phyloP scores from a whole-genome alignment of 2,888 invertebrate species.

The Aplocera efformata region DNA sequence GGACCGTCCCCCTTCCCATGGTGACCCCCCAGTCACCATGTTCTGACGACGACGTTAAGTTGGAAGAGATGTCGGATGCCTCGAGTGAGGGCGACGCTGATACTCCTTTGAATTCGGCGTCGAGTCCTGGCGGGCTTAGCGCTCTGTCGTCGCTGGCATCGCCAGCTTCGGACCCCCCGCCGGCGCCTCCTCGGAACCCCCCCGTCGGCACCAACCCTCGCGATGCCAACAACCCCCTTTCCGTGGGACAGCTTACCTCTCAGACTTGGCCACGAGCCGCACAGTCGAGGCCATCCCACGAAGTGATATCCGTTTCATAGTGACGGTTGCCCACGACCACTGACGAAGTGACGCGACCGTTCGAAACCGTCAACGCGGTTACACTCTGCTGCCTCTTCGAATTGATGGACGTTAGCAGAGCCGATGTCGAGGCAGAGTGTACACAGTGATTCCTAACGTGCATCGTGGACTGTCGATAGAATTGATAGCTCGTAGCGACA shows the following conservation, averaged over 20 bases:
- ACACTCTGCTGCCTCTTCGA: conserved; percentile 34
- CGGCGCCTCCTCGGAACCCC: conserved; percentile 83
- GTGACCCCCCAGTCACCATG: conserved; percentile 91
- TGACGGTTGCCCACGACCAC: conserved; percentile 38
- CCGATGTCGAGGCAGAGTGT: conserved; percentile 34
- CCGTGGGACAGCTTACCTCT: conserved; percentile 93
- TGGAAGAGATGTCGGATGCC: conserved; percentile 84
- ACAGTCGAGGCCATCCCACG: conserved; percentile 59
- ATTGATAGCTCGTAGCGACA: conserved; percentile 39
- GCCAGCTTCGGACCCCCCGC: conserved; percentile 86
- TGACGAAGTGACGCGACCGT: conserved; percentile 26
- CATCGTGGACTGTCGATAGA: conserved; percentile 11
- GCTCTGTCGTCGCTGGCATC: conserved; percentile 84
- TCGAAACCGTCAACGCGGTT: conserved; percentile 18
- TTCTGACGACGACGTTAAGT: conserved; percentile 86
- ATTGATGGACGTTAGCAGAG: conserved; percentile 37
- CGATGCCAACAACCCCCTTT: conserved; percentile 95
- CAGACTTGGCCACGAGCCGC: conserved; percentile 77
- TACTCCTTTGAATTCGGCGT: conserved; percentile 72
- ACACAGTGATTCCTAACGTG: conserved; percentile 29
- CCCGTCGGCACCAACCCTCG: conserved; percentile 95
- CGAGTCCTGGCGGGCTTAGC: conserved; percentile 74
- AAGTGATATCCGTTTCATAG: conserved; percentile 78
- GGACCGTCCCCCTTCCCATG: conserved; percentile 86
- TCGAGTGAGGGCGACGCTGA: conserved; percentile 80